These are phyloP conservation scores for Gymnothorax javanicus DNA, from an alignment of 2,797 vertebrate species.

Conservation along the genomic window DNA sequence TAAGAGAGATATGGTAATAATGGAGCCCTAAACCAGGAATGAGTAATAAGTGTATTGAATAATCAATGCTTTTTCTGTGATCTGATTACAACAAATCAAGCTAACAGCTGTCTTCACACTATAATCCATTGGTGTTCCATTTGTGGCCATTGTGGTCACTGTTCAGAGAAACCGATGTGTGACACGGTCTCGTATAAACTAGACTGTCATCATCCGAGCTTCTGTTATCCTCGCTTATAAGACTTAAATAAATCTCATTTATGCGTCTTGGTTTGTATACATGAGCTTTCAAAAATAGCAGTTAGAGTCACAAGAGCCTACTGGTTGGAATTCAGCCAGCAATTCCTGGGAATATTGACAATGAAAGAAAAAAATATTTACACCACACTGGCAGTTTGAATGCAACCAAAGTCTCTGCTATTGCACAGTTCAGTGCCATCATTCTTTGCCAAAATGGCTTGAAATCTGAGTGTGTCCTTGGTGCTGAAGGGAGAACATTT, in stretches of 20 bases:
- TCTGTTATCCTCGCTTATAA: not conserved
- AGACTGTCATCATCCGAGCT: not conserved
- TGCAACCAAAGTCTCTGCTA: not conserved
- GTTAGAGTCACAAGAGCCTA: constrained; percentile 1
- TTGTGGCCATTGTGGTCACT: not conserved
- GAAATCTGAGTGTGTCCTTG: not conserved
- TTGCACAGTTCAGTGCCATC: not conserved
- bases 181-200: not conserved
- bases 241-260: not conserved
- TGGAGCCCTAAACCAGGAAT: not conserved
- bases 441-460: not conserved
- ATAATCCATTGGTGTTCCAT: not conserved
- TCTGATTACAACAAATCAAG: not conserved
- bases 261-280: not conserved
- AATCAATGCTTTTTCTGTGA: not conserved
- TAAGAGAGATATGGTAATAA: not conserved
- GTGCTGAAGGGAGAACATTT: not conserved
- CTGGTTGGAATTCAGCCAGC: not conserved
- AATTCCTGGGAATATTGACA: constrained; percentile 2
- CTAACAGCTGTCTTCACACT: not conserved
- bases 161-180: not conserved
- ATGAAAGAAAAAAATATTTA: constrained; percentile 7
- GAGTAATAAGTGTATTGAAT: not conserved
- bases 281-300: not conserved
- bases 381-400: not conserved